phyloP scores from a whole-genome alignment of 2,888 invertebrate species.

The Drosophila mimica region DNA sequence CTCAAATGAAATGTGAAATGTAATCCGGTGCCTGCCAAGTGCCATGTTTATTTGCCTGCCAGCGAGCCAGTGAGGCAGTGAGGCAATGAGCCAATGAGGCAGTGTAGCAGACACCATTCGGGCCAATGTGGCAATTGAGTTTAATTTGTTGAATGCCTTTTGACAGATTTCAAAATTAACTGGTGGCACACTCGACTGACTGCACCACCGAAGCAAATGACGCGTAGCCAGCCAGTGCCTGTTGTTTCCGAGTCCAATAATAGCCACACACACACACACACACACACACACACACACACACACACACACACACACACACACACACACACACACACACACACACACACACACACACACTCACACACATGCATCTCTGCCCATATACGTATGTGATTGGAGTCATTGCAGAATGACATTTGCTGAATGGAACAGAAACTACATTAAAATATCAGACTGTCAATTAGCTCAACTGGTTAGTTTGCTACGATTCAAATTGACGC shows the following conservation, averaged over 20 bases:
- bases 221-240: constrained; percentile 14
- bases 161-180: constrained; percentile 81
- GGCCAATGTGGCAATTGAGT: constrained; percentile 75
- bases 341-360: background rate
- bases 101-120: constrained; percentile 9
- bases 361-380: constrained; percentile 1
- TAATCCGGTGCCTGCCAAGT: constrained; percentile 72
- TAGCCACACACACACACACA: background rate
- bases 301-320: constrained; percentile 4
- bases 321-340: constrained; percentile 4
- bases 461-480: background rate
- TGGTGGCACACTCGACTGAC: constrained; percentile 74
- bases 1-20: constrained; percentile 78
- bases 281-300: constrained; percentile 8
- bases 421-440: constrained; percentile 13
- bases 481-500: background rate
- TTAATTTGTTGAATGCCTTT: constrained; percentile 80
- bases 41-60: constrained; percentile 78
- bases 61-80: constrained; percentile 16
- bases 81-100: background rate
- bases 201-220: constrained; percentile 54
- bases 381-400: constrained; percentile 45
- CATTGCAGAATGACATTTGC: constrained; percentile 52
- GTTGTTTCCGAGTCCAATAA: constrained; percentile 20
- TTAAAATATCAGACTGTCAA: background rate